Base-by-base conservation (phyloP, 2,888 invertebrate species). In the Agonopterix subpropinquella region DNA sequence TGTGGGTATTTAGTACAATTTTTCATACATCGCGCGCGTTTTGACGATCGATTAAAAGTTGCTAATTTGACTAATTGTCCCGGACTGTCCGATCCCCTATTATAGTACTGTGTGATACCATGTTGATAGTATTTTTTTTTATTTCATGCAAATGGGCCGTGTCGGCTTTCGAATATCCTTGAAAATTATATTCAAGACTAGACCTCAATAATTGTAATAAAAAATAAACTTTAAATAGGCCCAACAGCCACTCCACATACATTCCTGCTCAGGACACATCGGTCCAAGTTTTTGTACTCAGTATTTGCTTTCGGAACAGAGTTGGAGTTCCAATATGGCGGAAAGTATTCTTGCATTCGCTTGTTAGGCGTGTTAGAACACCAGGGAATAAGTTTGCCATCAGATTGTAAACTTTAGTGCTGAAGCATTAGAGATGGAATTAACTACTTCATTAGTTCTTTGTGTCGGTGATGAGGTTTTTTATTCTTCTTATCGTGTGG, bases 231-330 rank as follows among this genome's bases (percentile, higher is more conserved):
- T 28, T 28, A 5, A n/a, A 39, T 39, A 39, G 5, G n/a, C 11
- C 11, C 4, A 9, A 39, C 39, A 18, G 47, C 61, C 47, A 55
- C 66, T 80, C 79, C 45, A 73, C 48, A 47, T 39, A 9, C 36
- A 53, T 47, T 54, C 41, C 39, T 77, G 62, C 73, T 53, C 77
- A 69, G 64, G 8, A 45, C 43, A 67, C 70, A 74, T 69, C 70
- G 63, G 72, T 64, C 72, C 64, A 84, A 84, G 80, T 85, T 86
- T 83, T 79, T 80, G 80, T 82, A 79, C 80, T 80, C 74, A 69
- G 78, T 86, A 80, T 86, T 86, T 85, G 80, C 85, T 81, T 83
- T 83, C 70, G 78, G 76, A 74, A 77, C 77, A 75, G 65, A 74
- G 76, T 75, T 67, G 65, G 74, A 82, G 76, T 84, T 82, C 77